Base-by-base conservation (phyloP, 2,888 invertebrate genomes). In the Carcina quercana region DNA sequence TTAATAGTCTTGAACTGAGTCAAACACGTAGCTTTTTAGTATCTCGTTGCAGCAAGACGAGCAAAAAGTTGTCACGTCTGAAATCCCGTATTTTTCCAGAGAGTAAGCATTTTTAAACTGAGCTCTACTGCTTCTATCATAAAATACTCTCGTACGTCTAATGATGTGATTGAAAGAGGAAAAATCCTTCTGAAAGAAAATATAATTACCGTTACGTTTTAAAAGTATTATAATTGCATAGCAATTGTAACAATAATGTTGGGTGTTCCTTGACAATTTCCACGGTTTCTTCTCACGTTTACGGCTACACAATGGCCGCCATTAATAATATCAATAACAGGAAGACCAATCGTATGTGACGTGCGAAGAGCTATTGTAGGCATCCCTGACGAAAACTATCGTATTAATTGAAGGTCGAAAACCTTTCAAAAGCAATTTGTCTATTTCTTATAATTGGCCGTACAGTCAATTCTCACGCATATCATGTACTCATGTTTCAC, bases 371-470 rank as follows among this genome's bases (percentile, higher is more conserved):
- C 37, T 42, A 40, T 44, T 44, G 35, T 42, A 40, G 41, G 38
- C 30, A 43, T 38, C 42, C 37, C 27, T 42, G 28, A 40, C 38
- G 40, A 47, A 28, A 43, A 28, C 25, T 29, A 38, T 45, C 28
- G 26, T 30, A 37, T 28, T 35, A 11, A 33, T 41, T 50, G 63
- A 66, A 69, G 65, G 67, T 60, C 54, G 55, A 56, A 61, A 61
- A 54, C 54, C 56, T 69, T 66, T 61, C 63, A 49, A 67, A 47
- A 59, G 53, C 56, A 56, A 65, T 63, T 57, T 61, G 56, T 57
- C 60, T 61, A 59, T 63, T 59, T 53, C 50, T 25, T 45, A 46
- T 61, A 59, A 68, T 66, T 59, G 55, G 47, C 34, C 43, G 49
- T 38, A 43, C 28, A 41, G 39, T n/a, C 50, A 48, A 53, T 56